Evolutionary conservation across 1,140 invertebrate genomes (phyloP).

Genomic region (Zelostemma sp.): DNA sequence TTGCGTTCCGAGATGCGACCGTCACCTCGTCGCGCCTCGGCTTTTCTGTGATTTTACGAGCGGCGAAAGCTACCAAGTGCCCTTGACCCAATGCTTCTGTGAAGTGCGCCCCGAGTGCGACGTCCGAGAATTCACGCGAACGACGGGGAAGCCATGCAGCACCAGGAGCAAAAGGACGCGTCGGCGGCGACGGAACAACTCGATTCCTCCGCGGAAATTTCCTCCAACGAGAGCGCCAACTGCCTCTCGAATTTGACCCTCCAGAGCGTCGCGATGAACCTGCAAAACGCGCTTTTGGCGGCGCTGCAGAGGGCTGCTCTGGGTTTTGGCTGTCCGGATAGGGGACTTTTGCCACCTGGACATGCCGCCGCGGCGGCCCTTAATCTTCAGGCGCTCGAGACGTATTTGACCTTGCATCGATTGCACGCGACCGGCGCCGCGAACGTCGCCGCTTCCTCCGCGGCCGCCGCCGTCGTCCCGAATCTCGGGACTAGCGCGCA

Average conservation of each 20-base stretch:
- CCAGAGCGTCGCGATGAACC: constrained; percentile 58
- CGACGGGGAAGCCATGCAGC: constrained; percentile 54
- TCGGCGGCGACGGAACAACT: constrained; percentile 28
- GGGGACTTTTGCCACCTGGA: constrained; percentile 80
- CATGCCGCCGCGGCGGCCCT: constrained; percentile 83
- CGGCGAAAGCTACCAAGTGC: not conserved
- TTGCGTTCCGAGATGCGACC: constrained; percentile 30
- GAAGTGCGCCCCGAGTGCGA: not conserved
- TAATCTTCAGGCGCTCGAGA: constrained; percentile 85
- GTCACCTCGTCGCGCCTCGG: constrained; percentile 6
- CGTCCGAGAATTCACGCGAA: not conserved
- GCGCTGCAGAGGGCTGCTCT: constrained; percentile 72
- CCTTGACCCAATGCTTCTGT: not conserved
- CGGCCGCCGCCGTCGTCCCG: constrained; percentile 55
- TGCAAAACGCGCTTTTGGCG: constrained; percentile 72
- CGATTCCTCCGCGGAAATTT: constrained; percentile 42
- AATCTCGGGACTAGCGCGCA: constrained; percentile 5
- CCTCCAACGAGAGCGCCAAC: constrained; percentile 26
- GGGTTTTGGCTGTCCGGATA: constrained; percentile 79
- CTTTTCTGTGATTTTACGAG: constrained; percentile 8
- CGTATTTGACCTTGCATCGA: constrained; percentile 81
- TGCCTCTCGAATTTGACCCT: constrained; percentile 60
- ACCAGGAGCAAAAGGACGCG: constrained; percentile 49
- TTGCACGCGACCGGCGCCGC: constrained; percentile 70
- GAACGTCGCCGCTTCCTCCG: constrained; percentile 46